These are phyloP conservation scores for Brachypteracias leptosomus DNA, from an alignment of 2,113 vertebrate genomes.

Conservation along the genomic window DNA sequence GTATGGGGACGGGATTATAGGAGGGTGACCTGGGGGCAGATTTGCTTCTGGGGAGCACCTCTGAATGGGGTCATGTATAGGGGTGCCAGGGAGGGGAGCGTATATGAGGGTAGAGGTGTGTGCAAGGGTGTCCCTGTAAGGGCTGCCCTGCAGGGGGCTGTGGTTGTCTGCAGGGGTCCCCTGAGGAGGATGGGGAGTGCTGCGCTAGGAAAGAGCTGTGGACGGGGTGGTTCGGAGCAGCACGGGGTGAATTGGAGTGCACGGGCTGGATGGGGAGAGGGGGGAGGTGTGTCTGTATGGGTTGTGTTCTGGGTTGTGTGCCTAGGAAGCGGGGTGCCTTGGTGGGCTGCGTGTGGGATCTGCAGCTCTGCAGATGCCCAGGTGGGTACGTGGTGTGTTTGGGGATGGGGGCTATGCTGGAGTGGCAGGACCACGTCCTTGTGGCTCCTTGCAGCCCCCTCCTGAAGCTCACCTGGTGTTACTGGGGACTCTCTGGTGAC, in stretches of 20 bases:
- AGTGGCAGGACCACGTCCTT: background rate
- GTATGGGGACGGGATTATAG: background rate
- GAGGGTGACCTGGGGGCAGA: background rate
- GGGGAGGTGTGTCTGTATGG: background rate
- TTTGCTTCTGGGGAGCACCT: background rate
- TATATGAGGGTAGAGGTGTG: background rate
- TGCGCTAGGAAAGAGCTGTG: background rate
- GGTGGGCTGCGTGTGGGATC: background rate
- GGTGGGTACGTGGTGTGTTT: accelerated
- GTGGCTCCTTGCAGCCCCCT: background rate
- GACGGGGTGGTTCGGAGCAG: background rate
- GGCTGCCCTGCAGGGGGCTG: background rate
- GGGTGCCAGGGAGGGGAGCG: background rate
- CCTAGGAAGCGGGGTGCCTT: background rate
- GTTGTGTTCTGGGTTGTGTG: background rate
- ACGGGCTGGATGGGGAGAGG: background rate
- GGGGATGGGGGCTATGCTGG: background rate
- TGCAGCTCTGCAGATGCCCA: background rate
- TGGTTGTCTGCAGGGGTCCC: background rate
- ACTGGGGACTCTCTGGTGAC: background rate
- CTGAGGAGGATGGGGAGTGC: background rate
- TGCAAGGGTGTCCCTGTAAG: accelerated
- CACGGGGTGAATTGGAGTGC: accelerated
- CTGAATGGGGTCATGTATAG: background rate
- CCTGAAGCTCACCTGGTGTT: background rate